Base-by-base conservation (phyloP, 2,888 invertebrate genomes). In the Agrotis ipsilon region DNA sequence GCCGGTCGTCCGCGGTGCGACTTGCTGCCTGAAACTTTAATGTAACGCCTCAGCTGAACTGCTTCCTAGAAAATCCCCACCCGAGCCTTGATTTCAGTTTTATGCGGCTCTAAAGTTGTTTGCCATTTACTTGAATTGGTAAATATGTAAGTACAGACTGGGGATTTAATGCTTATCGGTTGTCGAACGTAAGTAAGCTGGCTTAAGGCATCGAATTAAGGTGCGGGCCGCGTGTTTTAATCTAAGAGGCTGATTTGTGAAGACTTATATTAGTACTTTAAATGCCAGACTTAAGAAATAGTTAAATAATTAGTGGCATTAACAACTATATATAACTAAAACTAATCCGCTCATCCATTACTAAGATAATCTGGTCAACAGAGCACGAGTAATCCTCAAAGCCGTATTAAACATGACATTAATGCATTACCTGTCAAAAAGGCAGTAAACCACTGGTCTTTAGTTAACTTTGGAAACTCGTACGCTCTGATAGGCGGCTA, bases 11-110 rank as follows among this genome's bases (percentile, higher is more conserved):
- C 66, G 59, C 67, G 62, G 58, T 73, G 84, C 87, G 87, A 86
- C 88, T 88, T 86, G 86, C 87, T 87, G 85, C 83, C 82, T 94
- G 92, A 94, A 94, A 93, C 76, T 94, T 94, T 94, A 93, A 94
- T 94, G 92, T 91, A 88, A 91, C 87, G 88, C 90, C 87, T 89
- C 88, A 85, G 78, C 81, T 83, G 85, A 84, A 86, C 84, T 73
- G 88, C 87, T 90, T 87, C 88, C 90, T 90, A 90, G 88, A 89
- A 91, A 92, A 91, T 89, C 89, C 79, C 73, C 86, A 83, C 82
- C 85, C 86, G 81, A 85, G 83, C 88, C 90, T 89, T 91, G 93
- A 92, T 93, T 93, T 92, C 88, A 86, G 91, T 90, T 92, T 92
- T 89, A 92, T 89, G 88, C 84, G 86, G 86, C 89, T 87, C 86